Conservation (phyloP, 2,888 invertebrate species). For the Napeogenes inachia region DNA sequence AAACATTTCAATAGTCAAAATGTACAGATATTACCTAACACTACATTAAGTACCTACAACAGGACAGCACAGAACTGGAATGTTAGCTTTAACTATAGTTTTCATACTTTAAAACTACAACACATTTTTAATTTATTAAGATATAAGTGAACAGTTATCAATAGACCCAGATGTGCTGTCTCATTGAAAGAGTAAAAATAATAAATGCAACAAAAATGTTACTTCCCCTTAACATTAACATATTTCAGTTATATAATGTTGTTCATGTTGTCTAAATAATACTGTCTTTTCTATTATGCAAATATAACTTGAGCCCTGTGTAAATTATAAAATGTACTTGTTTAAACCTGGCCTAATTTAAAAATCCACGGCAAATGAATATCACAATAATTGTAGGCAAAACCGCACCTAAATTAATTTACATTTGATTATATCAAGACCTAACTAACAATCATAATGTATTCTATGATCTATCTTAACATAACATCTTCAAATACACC, state of each 20-base stretch:
- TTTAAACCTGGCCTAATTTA: neutral
- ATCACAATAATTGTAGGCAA: constrained; percentile 53
- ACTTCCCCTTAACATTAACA: neutral
- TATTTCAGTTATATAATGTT: neutral
- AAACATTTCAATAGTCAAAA: constrained; percentile 64
- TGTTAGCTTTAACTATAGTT: constrained; percentile 47
- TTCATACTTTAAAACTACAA: constrained; percentile 40
- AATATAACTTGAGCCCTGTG: neutral
- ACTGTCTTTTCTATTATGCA: neutral
- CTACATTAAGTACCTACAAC: constrained; percentile 65
- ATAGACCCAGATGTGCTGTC: constrained; percentile 55
- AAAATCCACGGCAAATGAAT: constrained; percentile 23
- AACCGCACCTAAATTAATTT: constrained; percentile 38
- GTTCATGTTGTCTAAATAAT: constrained; percentile 2
- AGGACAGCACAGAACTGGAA: constrained; percentile 72
- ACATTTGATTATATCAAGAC: constrained; percentile 32
- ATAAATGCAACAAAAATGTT: constrained; percentile 55
- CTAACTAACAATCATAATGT: constrained; percentile 7
- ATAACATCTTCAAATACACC: no score
- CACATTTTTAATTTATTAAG: constrained; percentile 32
- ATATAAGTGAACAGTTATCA: constrained; percentile 14
- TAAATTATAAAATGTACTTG: neutral
- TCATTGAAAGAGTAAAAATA: constrained; percentile 50
- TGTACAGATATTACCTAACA: constrained; percentile 60
- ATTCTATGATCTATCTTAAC: no score